Evolutionary conservation across 2,797 vertebrate genomes (phyloP).

Genomic region (Emydoidea blandingii): DNA sequence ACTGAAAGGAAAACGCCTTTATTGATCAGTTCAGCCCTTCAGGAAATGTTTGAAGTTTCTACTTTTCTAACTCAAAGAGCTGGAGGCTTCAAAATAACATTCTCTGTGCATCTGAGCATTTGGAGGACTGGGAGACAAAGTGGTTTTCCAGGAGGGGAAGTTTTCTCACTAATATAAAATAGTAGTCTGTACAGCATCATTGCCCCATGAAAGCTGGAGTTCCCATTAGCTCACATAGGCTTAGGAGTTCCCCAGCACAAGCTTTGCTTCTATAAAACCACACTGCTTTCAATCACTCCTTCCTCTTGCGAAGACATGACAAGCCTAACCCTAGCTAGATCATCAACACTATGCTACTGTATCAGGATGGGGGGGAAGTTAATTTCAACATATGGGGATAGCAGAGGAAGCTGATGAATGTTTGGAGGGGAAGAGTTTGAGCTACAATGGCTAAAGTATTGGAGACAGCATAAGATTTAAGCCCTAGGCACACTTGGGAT

Average conservation of each 20-base stretch:
- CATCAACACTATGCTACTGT: not conserved
- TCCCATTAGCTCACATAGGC: not conserved
- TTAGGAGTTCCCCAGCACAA: not conserved
- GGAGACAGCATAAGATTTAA: constrained; percentile 15
- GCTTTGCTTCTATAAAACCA: not conserved
- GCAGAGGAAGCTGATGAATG: not conserved
- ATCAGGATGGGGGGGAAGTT: not conserved
- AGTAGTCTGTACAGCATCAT: not conserved
- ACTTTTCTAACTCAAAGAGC: not conserved
- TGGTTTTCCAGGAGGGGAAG: not conserved
- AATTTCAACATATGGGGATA: not conserved
- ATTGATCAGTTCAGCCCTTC: not conserved
- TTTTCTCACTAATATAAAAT: not conserved
- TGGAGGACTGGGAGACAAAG: not conserved
- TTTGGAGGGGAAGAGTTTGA: not conserved
- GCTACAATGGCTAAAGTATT: not conserved
- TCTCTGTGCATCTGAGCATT: not conserved
- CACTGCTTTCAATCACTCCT: not conserved
- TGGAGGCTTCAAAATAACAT: not conserved
- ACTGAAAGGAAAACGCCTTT: not conserved
- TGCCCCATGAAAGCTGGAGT: not conserved
- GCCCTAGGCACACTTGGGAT: not conserved
- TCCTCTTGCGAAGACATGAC: not conserved
- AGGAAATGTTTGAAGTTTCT: constrained; percentile 19
- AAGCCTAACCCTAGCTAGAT: not conserved